phyloP scores from a whole-genome alignment of 2,888 invertebrate species.

The Xanthorhoe designata region DNA sequence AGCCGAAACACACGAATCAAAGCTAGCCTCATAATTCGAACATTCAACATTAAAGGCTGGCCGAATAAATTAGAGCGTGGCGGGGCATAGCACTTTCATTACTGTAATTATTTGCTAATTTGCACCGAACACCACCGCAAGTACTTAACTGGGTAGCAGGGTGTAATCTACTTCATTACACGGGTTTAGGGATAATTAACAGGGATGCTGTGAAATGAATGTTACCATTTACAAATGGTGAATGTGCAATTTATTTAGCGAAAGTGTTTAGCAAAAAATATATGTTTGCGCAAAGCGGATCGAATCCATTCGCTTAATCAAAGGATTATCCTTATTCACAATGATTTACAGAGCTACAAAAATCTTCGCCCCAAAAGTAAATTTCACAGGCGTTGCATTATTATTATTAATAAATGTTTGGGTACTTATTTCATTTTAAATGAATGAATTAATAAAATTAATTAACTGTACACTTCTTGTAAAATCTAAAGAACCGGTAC shows the following conservation, averaged over 20 bases:
- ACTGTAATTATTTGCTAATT: conserved; percentile 78
- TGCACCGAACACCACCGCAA: conserved; percentile 66
- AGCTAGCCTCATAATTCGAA: conserved; percentile 54
- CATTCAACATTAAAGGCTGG: conserved; percentile 50
- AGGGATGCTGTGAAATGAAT: conserved; percentile 56
- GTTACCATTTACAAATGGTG: conserved; percentile 32
- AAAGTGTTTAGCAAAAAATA: conserved; percentile 6
- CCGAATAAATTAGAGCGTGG: conserved; percentile 55
- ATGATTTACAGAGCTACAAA: too few species aligned
- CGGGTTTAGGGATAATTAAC: conserved; percentile 69
- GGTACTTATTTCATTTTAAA: too few species aligned
- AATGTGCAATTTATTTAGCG: conserved; percentile 28
- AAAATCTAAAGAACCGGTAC: too few species aligned
- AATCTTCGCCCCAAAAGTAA: too few species aligned
- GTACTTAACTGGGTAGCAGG: conserved; percentile 58
- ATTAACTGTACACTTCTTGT: too few species aligned
- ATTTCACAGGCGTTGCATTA: too few species aligned
- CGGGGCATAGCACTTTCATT: conserved; percentile 68
- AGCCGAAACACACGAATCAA: conserved; percentile 51
- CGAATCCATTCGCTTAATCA: not conserved
- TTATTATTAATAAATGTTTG: too few species aligned
- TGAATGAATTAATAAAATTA: too few species aligned
- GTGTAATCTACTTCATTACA: conserved; percentile 74
- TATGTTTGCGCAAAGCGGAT: not conserved
- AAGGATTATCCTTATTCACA: not conserved